These are phyloP conservation scores for Callithrix jacchus DNA, from an alignment of 2,113 vertebrate genomes.

Conservation along the genomic window DNA sequence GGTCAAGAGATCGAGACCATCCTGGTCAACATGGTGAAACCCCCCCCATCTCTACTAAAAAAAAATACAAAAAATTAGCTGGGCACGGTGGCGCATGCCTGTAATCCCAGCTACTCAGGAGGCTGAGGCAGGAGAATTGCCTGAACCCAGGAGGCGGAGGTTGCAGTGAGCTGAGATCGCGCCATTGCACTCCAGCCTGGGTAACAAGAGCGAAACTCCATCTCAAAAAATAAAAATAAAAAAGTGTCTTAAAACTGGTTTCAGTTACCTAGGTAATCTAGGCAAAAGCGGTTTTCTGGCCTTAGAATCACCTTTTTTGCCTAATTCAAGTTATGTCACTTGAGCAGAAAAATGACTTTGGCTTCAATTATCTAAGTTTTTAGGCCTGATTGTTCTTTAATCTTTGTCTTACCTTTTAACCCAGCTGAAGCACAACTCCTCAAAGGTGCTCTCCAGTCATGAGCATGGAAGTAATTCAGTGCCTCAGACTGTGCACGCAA, in stretches of 20 bases:
- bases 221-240: no score
- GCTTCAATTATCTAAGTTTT: not conserved
- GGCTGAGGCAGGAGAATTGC: no score
- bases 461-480: not conserved
- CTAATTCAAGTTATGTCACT: not conserved
- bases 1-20: no score
- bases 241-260: not conserved
- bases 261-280: not conserved
- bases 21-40: no score
- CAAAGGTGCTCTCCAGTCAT: not conserved
- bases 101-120: no score
- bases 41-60: no score
- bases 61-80: no score
- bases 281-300: not conserved
- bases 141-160: no score
- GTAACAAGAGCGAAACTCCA: no score
- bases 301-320: not conserved
- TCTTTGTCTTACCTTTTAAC: not conserved
- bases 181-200: no score
- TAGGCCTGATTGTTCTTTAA: not conserved
- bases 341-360: not conserved
- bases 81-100: no score
- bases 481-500: not conserved
- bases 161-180: no score
- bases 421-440: not conserved